A percentile compares a stretch with the other conserved stretches of the same genome.
These are phyloP conservation scores for Caerostris extrusa DNA, from an alignment of 1,140 invertebrate species.

Conservation along the genomic window DNA sequence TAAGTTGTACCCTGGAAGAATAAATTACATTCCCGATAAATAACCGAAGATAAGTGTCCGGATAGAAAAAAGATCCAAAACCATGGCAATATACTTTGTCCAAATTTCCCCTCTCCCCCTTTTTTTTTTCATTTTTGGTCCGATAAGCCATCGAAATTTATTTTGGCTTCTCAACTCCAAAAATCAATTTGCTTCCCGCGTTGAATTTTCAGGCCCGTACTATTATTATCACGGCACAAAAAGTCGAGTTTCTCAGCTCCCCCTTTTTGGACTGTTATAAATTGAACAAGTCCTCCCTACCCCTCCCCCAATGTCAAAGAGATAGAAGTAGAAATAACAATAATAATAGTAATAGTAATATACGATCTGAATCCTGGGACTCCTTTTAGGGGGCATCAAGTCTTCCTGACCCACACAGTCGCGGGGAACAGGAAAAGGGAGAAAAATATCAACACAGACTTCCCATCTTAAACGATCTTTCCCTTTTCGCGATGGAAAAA, in stretches of 20 bases:
- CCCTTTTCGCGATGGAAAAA: conserved; percentile 3
- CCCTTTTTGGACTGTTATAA: background rate
- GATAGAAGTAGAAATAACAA: background rate
- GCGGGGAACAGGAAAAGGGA: background rate
- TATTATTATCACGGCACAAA: conserved; percentile 59
- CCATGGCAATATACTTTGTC: background rate
- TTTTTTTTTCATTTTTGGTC: background rate
- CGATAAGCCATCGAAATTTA: conserved; percentile 46
- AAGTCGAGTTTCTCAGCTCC: conserved; percentile 33
- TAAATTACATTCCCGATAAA: conserved; percentile 19
- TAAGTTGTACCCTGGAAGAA: background rate
- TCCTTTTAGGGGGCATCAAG: background rate
- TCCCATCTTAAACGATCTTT: conserved; percentile 36
- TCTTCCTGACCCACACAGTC: background rate
- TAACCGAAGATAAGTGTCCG: background rate
- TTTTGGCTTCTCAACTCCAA: conserved; percentile 21
- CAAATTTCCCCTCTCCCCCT: background rate
- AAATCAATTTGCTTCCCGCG: conserved; percentile 45
- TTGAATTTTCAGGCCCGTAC: conserved; percentile 3
- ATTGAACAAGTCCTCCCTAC: conserved; percentile 17
- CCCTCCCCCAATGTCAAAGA: background rate
- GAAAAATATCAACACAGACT: conserved; percentile 34
- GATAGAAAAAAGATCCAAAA: background rate
- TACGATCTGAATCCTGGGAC: background rate
- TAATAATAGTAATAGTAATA: conserved; percentile 8